Conservation (phyloP, 2,113 vertebrate genomes). For the Scalopus aquaticus region DNA sequence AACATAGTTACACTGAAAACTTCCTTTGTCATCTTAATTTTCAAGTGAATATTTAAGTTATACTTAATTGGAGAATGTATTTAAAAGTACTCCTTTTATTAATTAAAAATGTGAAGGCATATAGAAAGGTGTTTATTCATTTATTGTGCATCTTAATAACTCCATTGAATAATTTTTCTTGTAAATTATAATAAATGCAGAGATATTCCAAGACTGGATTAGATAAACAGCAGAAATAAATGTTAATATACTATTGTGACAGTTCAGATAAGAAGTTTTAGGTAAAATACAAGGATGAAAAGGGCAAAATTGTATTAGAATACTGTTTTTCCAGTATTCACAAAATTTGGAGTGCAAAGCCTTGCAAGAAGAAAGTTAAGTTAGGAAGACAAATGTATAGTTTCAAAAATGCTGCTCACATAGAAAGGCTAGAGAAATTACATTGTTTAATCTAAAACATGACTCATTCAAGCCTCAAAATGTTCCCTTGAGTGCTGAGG, state of each 20-base stretch:
- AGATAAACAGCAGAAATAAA: neutral
- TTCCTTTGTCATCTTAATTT: neutral
- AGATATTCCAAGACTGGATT: neutral
- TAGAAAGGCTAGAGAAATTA: neutral
- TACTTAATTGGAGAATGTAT: neutral
- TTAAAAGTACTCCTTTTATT: neutral
- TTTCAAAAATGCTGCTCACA: neutral
- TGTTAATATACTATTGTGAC: neutral
- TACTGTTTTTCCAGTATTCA: neutral
- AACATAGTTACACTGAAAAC: neutral
- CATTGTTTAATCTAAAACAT: neutral
- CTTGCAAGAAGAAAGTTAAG: neutral
- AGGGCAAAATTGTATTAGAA: neutral
- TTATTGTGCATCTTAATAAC: neutral
- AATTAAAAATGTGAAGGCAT: neutral
- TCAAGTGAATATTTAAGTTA: neutral
- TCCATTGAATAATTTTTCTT: neutral
- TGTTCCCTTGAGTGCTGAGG: neutral
- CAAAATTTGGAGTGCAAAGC: neutral
- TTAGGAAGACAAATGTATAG: neutral
- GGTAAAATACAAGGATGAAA: neutral
- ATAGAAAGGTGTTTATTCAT: neutral
- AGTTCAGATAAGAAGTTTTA: neutral
- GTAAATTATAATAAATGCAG: neutral
- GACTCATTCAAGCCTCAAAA: neutral